These are phyloP conservation scores for Philantomba maxwellii DNA, from an alignment of 2,113 vertebrate species.

Conservation along the genomic window DNA sequence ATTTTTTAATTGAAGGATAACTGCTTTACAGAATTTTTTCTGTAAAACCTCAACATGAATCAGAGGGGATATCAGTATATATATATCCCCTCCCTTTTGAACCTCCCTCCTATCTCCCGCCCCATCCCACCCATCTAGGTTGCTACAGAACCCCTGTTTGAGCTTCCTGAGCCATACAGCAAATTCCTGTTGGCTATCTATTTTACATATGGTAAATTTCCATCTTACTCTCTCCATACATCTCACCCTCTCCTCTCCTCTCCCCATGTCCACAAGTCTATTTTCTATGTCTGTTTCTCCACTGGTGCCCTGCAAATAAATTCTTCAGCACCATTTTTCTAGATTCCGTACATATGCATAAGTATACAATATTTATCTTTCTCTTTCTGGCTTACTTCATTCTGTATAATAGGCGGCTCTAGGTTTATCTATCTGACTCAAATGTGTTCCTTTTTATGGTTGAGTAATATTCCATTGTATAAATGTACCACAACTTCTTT, in stretches of 20 bases:
- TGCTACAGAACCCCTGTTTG: not conserved
- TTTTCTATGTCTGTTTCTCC: not conserved
- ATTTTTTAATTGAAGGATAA: not conserved
- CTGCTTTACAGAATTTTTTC: not conserved
- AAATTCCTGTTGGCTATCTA: not conserved
- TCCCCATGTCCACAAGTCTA: not conserved
- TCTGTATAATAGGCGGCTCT: not conserved
- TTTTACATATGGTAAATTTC: not conserved
- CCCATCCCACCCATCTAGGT: not conserved
- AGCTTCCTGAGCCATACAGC: not conserved
- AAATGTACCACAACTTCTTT: not conserved
- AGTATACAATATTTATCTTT: not conserved
- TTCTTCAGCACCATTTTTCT: not conserved
- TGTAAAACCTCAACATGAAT: not conserved
- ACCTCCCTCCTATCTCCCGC: not conserved
- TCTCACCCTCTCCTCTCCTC: not conserved
- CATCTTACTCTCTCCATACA: not conserved
- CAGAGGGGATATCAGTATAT: not conserved
- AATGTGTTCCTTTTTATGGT: not conserved
- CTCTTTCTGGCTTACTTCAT: not conserved
- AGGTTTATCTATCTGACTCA: not conserved
- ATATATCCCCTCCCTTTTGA: not conserved
- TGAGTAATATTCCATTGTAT: not conserved
- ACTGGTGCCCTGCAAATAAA: not conserved
- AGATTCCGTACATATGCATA: not conserved